Conservation (phyloP, 2,113 vertebrate species). For the Tapirus terrestris region DNA sequence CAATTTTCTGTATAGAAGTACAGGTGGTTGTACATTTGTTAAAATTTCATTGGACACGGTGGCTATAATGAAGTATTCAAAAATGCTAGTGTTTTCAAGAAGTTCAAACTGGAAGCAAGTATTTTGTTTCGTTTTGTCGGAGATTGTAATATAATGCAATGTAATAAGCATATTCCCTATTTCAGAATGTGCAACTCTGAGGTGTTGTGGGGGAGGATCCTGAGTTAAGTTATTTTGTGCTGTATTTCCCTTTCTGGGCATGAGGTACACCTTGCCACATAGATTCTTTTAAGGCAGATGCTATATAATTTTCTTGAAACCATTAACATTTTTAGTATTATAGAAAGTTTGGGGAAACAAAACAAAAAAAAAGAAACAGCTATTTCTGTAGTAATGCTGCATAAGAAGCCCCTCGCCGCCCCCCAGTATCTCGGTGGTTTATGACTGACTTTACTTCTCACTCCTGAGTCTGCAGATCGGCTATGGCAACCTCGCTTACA, state of each 20-base stretch:
- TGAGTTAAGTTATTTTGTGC: neutral
- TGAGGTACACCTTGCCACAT: neutral
- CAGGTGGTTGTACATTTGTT: neutral
- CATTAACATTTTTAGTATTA: neutral
- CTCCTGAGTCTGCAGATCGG: neutral
- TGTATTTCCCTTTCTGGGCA: neutral
- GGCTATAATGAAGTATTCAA: neutral
- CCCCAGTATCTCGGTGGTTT: neutral
- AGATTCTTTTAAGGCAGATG: neutral
- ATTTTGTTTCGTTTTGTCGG: constrained; percentile 5
- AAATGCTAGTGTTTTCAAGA: constrained; percentile 28
- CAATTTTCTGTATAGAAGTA: neutral
- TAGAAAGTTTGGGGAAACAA: neutral
- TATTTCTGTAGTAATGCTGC: neutral
- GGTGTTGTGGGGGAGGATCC: neutral
- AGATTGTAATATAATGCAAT: neutral
- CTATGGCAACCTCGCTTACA: neutral
- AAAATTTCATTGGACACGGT: neutral
- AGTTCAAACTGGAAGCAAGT: neutral
- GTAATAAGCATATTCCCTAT: neutral
- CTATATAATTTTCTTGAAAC: constrained; percentile 14
- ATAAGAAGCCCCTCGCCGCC: neutral
- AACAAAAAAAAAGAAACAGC: neutral
- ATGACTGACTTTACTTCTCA: neutral
- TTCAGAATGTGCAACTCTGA: neutral